phyloP scores from a whole-genome alignment of 2,797 vertebrate species.

The Podarcis siculus region DNA sequence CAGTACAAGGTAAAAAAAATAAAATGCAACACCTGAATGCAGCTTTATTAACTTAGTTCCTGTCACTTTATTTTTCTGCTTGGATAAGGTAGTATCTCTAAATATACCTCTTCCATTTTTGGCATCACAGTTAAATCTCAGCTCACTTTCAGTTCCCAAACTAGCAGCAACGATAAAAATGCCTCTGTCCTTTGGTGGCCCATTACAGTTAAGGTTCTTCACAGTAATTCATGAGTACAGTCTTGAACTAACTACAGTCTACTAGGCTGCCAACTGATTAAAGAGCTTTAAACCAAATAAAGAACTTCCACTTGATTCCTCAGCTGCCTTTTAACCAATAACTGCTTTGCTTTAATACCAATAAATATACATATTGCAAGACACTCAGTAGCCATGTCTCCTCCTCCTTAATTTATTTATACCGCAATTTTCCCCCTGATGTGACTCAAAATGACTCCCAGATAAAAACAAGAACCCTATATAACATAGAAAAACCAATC shows the following conservation, averaged over 20 bases:
- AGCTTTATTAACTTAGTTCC: conserved; percentile 32
- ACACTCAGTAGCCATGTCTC: neutral
- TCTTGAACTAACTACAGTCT: neutral
- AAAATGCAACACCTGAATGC: neutral
- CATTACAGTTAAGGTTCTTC: neutral
- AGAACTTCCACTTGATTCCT: neutral
- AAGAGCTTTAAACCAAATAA: neutral
- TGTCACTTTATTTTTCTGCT: conserved; percentile 16
- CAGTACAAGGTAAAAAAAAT: conserved; percentile 6
- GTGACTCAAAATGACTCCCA: too few species aligned
- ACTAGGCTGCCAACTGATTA: neutral
- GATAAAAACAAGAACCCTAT: too few species aligned
- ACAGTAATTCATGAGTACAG: neutral
- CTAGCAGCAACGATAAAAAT: neutral
- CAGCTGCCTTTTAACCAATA: neutral
- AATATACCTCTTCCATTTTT: conserved; percentile 13
- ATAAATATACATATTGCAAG: neutral
- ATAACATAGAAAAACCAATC: too few species aligned
- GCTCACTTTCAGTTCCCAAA: neutral
- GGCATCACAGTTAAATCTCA: neutral
- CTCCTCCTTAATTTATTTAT: too few species aligned
- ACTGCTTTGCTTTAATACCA: neutral
- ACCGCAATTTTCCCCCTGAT: too few species aligned
- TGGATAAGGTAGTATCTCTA: conserved; percentile 5
- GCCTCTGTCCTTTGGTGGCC: neutral